Percentiles rank a stretch among this genome's conserved stretches.
Evolutionary conservation across 2,113 vertebrate genomes (phyloP).

Genomic region (Tychaedon coryphoeus): DNA sequence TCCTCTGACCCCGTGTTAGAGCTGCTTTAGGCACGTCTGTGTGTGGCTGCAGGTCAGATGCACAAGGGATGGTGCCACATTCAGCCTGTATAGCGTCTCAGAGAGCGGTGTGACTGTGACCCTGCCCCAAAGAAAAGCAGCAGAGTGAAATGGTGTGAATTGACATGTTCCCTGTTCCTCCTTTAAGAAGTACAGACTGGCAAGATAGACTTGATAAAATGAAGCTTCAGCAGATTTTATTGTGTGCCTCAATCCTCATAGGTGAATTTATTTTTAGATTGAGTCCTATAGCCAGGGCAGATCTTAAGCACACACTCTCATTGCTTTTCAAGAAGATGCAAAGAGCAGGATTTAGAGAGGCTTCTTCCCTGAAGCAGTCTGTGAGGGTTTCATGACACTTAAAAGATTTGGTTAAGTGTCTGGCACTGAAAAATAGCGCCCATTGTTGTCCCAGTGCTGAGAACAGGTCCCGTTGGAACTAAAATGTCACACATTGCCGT

Average conservation of each 20-base stretch:
- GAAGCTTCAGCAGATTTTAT: background rate
- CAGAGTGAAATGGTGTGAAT: background rate
- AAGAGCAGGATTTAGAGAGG: background rate
- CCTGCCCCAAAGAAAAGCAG: background rate
- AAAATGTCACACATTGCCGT: background rate
- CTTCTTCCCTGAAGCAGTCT: background rate
- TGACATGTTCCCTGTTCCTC: background rate
- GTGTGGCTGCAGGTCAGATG: background rate
- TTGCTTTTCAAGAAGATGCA: background rate
- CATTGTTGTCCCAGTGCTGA: background rate
- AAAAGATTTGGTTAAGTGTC: background rate
- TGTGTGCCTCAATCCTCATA: background rate
- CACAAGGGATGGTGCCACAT: fast-evolving
- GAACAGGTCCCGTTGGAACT: background rate
- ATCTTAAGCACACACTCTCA: background rate
- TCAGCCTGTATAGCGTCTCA: background rate
- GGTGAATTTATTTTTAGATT: background rate
- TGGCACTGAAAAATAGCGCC: background rate
- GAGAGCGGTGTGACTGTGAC: background rate
- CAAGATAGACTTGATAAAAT: background rate
- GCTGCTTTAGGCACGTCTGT: background rate
- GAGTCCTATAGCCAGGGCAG: background rate
- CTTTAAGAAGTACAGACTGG: background rate
- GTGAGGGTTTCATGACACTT: background rate
- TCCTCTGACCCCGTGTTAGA: background rate